Base-by-base conservation (phyloP, 2,888 invertebrate species). In the Amphimallon solstitiale region DNA sequence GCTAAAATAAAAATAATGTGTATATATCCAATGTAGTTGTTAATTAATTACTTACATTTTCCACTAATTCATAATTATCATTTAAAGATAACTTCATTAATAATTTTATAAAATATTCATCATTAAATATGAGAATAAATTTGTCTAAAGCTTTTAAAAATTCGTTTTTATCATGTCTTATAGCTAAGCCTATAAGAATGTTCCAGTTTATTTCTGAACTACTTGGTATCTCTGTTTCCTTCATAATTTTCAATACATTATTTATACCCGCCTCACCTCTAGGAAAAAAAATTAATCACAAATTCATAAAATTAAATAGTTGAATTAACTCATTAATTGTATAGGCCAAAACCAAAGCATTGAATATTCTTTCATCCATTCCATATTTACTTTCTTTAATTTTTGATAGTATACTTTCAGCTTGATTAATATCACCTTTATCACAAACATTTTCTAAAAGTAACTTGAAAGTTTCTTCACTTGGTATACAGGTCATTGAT, bases 281-380 rank as follows among this genome's bases (percentile, higher is more conserved):
- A 37, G 7, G 12, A 37, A 52, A 59, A 40, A 51, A 15, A 17
- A 35, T 17, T n/a, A 40, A 17, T 35, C 7, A n/a, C 14, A 56
- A 35, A 35, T 35, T 21, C 15, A 2, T 12, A 5, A 21, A n/a
- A 43, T 15, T 45, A 43, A 81, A 80, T 80, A 87, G 87, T 9
- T 29, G 29, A 29, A 29, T 9, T 29, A 1, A 29, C 29, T 85
- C 83, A 65, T 83, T 75, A 73, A 84, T 85, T 7, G 86, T 85
- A 77, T 90, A 86, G 9, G 86, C 88, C 62, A 88, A 76, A 7
- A 90, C 85, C 0, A 92, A 80, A 0, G 86, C 84, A 72, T 87
- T 87, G 61, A 89, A 89, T 15, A 87, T 81, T 65, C 79, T 81
- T 72, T 88, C 88, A n/a, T 86, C 86, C 0, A 88, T 81, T 0